Base-by-base conservation (phyloP, 2,888 invertebrate species). In the Meiosimyza decipiens region DNA sequence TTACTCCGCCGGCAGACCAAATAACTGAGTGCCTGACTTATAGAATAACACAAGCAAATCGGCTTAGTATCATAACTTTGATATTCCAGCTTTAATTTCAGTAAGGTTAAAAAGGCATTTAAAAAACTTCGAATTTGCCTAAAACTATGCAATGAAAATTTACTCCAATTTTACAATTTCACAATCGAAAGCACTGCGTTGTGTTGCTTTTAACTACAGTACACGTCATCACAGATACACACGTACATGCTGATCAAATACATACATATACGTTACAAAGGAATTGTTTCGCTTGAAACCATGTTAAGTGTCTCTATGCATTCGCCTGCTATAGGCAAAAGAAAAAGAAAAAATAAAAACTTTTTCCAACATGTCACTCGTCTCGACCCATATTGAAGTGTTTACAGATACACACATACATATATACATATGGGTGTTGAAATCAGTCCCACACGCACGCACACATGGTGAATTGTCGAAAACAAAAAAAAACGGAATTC, bases 211-310 rank as follows among this genome's bases (percentile, higher is more conserved):
- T 40, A 40, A 40, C 6, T 40, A 40, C 40, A 40, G 40, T 5
- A 33, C 52, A 66, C 52, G n/a, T 28, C 5, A 15, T 15, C 18
- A 13, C 63, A 63, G 3, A 47, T 22, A 51, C 60, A 55, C 13
- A 47, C 52, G 18, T 6, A 1, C 50, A 66, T 51, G 28, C 28
- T 28, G 28, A 2, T 28, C 28, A 28, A 28, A 65, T 7, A n/a
- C n/a, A 18, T 15, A 47, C 47, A 15, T 16, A 47, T 47, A 18
- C 15, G 13, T 2, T 15, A 16, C 15, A 12, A 49, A 51, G 16
- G 52, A 66, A 66, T 66, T 66, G 15, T 12, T 40, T 47, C 18
- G 65, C 52, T 52, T 65, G 65, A 22, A 65, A 65, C 65, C n/a
- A 52, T 65, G 65, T 65, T 65, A 66, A 66, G 66, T 66, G 66